Base-by-base conservation (phyloP, 2,797 vertebrate genomes). In the Macropus fuliginosus region DNA sequence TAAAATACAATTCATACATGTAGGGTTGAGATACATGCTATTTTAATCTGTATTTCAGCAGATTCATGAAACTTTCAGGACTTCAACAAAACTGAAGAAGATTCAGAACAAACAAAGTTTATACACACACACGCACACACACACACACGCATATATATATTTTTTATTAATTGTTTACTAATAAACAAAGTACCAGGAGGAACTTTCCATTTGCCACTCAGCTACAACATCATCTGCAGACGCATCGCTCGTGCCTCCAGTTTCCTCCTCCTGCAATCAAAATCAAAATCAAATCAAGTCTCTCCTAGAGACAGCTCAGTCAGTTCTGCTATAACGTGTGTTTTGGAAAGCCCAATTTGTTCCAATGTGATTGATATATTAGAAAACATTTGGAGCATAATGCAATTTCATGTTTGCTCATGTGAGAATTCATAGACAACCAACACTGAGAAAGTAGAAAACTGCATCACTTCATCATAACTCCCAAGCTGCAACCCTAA, bases 191-290 rank as follows among this genome's bases (percentile, higher is more conserved):
- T 98, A 99, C 99, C 99, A 99, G 98, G 99, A 99, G 97, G 99
- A 99, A 98, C 99, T 99, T 98, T 99, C 99, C 81, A 99, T 99
- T 97, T 99, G 99, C 99, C 99, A 99, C 13, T 98, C 99, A 95
- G 99, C 97, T 96, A 99, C 99, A 13, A 98, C 99, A 90, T 99
- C 99, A 52, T 99, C 99, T 96, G 99, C 98, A 14, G 99, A 99
- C 3, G 98, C 99, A 5, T 99, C 99, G 4, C 99, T 99, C 95
- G 99, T 99, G 93, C 99, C 99, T 29, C 81, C 98, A 55, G 99
- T 99, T 94, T 99, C 99, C 90, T 99, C 99, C 95, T 99, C 99
- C 99, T 99, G 98, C 10, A 97, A 96, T 1, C 59, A 97, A 96
- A 55, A 96, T 1, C 59, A 97, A 96, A 55, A 95, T 4, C 57